These are phyloP conservation scores for Labeo rohita DNA, from an alignment of 2,113 vertebrate species.

Conservation along the genomic window DNA sequence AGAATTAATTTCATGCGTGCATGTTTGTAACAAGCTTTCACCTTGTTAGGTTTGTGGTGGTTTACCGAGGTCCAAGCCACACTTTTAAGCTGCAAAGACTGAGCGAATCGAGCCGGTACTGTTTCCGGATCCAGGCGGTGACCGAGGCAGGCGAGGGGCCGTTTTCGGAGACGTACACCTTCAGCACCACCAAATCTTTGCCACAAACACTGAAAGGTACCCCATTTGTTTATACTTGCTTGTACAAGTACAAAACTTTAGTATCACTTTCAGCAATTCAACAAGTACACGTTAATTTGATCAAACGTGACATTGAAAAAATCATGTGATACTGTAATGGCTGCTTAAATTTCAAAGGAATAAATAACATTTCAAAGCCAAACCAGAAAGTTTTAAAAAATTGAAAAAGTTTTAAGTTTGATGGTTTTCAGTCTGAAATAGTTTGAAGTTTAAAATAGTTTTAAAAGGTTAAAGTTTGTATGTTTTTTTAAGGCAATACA, in stretches of 20 bases:
- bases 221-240: background rate
- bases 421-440: too few species aligned
- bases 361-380: too few species aligned
- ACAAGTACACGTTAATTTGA: background rate
- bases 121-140: conserved; percentile 93
- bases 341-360: too few species aligned
- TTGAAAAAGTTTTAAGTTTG: too few species aligned
- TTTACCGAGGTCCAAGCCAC: conserved; percentile 96
- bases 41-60: conserved; percentile 86
- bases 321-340: background rate
- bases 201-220: conserved; percentile 94
- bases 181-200: conserved; percentile 94
- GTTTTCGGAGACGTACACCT: conserved; percentile 88
- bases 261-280: background rate
- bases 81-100: conserved; percentile 96
- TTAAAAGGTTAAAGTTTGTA: too few species aligned
- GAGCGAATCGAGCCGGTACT: conserved; percentile 90
- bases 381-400: too few species aligned
- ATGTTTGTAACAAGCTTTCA: background rate
- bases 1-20: background rate
- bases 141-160: conserved; percentile 92
- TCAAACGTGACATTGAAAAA: background rate
- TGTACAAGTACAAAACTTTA: background rate
- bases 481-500: too few species aligned
- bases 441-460: too few species aligned